Evolutionary conservation across 1,140 invertebrate genomes (phyloP).

Genomic region (Andrena cerasifolii): DNA sequence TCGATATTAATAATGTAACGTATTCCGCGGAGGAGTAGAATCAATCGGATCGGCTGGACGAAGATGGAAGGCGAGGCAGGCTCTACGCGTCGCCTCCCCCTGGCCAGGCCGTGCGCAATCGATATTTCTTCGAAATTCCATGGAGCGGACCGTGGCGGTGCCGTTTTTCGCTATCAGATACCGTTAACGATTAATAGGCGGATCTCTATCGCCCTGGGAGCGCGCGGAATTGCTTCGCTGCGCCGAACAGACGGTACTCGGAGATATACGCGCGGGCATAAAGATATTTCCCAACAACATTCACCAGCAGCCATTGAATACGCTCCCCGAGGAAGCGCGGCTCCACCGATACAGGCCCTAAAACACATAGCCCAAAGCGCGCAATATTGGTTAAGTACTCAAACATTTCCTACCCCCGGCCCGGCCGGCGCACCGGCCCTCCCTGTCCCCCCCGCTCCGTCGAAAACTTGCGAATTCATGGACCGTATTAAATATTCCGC

Average conservation of each 20-base stretch:
- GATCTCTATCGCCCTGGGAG: too few species aligned
- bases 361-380: neutral
- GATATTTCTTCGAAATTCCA: conserved; percentile 4
- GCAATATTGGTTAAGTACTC: neutral
- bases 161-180: too few species aligned
- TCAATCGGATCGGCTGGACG: conserved; percentile 36
- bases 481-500: too few species aligned
- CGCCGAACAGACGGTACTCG: too few species aligned
- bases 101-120: conserved; percentile 4
- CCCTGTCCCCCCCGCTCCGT: too few species aligned
- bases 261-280: neutral
- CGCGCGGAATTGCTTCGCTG: too few species aligned
- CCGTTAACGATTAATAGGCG: too few species aligned
- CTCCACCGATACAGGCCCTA: neutral
- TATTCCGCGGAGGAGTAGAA: conserved; percentile 11
- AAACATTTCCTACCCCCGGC: neutral
- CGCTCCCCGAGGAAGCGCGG: neutral
- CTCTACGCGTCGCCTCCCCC: neutral
- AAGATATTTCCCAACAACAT: conserved; percentile 8
- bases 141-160: neutral
- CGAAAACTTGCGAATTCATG: too few species aligned
- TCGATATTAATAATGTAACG: conserved; percentile 47
- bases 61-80: conserved; percentile 9
- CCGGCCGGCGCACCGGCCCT: too few species aligned
- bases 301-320: neutral